phyloP scores from a whole-genome alignment of 2,797 vertebrate genomes.

The Xyrichtys novacula region DNA sequence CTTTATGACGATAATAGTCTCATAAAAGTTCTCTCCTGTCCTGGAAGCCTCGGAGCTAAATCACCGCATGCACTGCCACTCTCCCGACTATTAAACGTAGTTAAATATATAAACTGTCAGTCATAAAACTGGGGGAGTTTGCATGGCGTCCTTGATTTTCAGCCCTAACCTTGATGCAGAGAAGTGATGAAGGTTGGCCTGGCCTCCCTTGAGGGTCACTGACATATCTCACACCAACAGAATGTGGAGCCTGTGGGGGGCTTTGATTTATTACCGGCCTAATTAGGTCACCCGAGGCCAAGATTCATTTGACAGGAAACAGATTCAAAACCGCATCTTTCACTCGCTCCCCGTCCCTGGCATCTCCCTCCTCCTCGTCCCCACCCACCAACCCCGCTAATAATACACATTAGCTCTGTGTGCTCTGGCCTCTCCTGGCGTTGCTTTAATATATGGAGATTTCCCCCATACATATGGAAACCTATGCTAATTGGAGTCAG shows the following conservation, averaged over 20 bases:
- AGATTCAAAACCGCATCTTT: slow-evolving; percentile 65
- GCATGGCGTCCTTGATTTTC: slow-evolving; percentile 42
- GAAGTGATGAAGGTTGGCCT: slow-evolving; percentile 64
- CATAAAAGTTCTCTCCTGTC: background rate
- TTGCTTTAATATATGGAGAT: slow-evolving; percentile 58
- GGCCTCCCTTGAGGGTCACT: slow-evolving; percentile 71
- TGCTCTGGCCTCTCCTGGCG: slow-evolving; percentile 25
- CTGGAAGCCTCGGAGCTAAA: background rate
- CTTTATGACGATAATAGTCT: background rate
- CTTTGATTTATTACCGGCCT: slow-evolving; percentile 77
- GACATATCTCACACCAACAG: slow-evolving; percentile 73
- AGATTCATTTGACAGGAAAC: slow-evolving; percentile 74
- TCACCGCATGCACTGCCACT: background rate
- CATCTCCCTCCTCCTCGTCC: background rate
- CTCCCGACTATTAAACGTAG: background rate
- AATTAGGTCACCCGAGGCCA: slow-evolving; percentile 81
- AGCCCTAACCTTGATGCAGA: slow-evolving; percentile 69
- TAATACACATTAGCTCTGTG: slow-evolving; percentile 54
- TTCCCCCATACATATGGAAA: slow-evolving; percentile 69
- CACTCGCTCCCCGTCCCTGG: slow-evolving; percentile 31
- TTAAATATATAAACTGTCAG: slow-evolving; percentile 7
- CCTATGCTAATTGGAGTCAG: slow-evolving; percentile 73
- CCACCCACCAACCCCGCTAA: slow-evolving; percentile 33
- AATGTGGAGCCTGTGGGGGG: slow-evolving; percentile 54
- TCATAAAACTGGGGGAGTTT: slow-evolving; percentile 18